A percentile compares a stretch with the other conserved stretches of the same genome.
These are phyloP conservation scores for Arctia plantaginis DNA, from an alignment of 2,888 invertebrate species.

Conservation along the genomic window DNA sequence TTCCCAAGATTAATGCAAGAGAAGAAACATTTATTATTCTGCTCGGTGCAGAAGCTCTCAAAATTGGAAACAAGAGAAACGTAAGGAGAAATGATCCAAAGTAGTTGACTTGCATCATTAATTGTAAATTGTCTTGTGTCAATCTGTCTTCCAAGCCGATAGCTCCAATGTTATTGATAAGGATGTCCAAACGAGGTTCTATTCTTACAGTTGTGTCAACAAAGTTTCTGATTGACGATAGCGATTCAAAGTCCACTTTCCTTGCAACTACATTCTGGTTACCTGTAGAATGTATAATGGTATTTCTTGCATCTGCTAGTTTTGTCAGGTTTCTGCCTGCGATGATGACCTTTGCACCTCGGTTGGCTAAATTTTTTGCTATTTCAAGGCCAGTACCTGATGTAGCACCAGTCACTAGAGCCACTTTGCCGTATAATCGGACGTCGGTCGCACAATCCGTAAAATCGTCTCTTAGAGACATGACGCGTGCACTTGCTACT, in stretches of 20 bases:
- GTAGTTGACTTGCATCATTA: constrained; percentile 87
- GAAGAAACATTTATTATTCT: constrained; percentile 72
- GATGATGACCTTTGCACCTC: constrained; percentile 86
- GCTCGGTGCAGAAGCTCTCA: constrained; percentile 70
- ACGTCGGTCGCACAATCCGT: constrained; percentile 63
- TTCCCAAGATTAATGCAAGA: constrained; percentile 89
- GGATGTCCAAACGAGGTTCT: constrained; percentile 80
- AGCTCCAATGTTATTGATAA: constrained; percentile 83
- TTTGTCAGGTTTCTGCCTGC: constrained; percentile 80
- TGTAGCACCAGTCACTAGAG: constrained; percentile 75
- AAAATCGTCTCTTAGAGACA: constrained; percentile 62
- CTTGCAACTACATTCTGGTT: constrained; percentile 62
- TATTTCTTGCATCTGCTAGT: constrained; percentile 56
- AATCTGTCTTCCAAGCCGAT: constrained; percentile 73
- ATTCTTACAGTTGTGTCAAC: constrained; percentile 81
- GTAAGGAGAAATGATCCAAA: constrained; percentile 73
- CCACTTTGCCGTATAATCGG: constrained; percentile 69
- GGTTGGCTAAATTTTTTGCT: constrained; percentile 75
- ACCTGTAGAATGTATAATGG: constrained; percentile 59
- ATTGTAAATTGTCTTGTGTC: constrained; percentile 87
- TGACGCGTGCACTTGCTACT: constrained; percentile 41
- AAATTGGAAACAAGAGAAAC: constrained; percentile 67
- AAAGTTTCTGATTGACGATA: constrained; percentile 86
- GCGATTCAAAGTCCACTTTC: constrained; percentile 82
- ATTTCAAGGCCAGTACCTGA: constrained; percentile 72